phyloP scores from a whole-genome alignment of 2,797 vertebrate species.

The Gymnopithys bicolor region DNA sequence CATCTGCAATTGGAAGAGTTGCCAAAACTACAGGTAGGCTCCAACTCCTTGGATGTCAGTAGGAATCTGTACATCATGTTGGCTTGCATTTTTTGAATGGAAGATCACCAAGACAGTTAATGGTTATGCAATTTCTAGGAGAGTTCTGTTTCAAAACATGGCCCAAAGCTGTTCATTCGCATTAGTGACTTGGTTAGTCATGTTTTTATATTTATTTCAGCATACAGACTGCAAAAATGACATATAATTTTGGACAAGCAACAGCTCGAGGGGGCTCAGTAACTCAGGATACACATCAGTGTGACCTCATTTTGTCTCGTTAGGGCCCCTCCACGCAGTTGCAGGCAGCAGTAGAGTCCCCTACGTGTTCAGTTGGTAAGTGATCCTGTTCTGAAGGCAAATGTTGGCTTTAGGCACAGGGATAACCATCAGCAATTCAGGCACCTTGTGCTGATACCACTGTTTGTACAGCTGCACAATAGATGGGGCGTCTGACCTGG shows the following conservation, averaged over 20 bases:
- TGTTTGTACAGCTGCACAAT: slow-evolving; percentile 66
- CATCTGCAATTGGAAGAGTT: background rate
- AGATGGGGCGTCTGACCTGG: slow-evolving; percentile 27
- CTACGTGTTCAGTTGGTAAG: background rate
- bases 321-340: background rate
- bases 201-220: slow-evolving; percentile 35
- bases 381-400: background rate
- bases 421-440: slow-evolving; percentile 51
- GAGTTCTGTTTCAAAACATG: slow-evolving; percentile 5
- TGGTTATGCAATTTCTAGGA: slow-evolving; percentile 16
- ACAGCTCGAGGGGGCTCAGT: slow-evolving; percentile 27
- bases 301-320: slow-evolving; percentile 53
- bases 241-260: slow-evolving; percentile 36
- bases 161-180: slow-evolving; percentile 28
- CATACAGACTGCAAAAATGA: background rate
- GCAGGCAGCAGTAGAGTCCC: background rate
- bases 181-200: slow-evolving; percentile 34
- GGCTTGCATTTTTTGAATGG: background rate
- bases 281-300: background rate
- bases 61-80: background rate
- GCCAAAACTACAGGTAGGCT: background rate
- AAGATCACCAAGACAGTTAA: slow-evolving; percentile 16
- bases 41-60: background rate
- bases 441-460: slow-evolving; percentile 49
- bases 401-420: background rate